A percentile compares a stretch with the other conserved stretches of the same genome.
phyloP scores from a whole-genome alignment of 2,888 invertebrate genomes.

The Ceriagrion tenellum region DNA sequence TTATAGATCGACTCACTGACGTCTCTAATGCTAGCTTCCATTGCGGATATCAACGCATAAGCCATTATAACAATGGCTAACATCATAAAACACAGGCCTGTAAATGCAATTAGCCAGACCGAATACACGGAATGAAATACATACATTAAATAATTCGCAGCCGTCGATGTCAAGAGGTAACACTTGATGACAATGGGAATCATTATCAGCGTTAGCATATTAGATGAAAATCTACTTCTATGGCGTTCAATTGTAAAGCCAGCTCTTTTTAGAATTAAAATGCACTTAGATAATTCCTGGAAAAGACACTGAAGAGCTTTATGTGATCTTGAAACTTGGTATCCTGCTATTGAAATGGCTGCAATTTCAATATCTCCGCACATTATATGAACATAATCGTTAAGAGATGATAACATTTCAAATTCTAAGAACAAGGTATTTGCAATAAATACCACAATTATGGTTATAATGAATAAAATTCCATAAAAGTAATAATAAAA shows the following conservation, averaged over 20 bases:
- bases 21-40: neutral
- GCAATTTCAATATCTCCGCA: neutral
- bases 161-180: neutral
- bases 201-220: neutral
- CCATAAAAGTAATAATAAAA: neutral
- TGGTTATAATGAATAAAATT: neutral
- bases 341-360: neutral
- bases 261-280: neutral
- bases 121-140: too few species aligned
- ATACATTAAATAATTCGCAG: neutral
- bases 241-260: neutral
- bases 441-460: neutral
- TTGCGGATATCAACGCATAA: neutral
- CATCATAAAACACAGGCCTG: neutral
- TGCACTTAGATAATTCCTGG: neutral
- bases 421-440: neutral
- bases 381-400: neutral
- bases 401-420: neutral
- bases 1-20: neutral
- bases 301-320: neutral
- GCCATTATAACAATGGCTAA: neutral
- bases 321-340: neutral
- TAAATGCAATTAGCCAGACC: neutral
- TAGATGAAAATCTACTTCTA: neutral
- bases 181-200: neutral